Base-by-base conservation (phyloP, 2,888 invertebrate species). In the Spisula subtruncata region DNA sequence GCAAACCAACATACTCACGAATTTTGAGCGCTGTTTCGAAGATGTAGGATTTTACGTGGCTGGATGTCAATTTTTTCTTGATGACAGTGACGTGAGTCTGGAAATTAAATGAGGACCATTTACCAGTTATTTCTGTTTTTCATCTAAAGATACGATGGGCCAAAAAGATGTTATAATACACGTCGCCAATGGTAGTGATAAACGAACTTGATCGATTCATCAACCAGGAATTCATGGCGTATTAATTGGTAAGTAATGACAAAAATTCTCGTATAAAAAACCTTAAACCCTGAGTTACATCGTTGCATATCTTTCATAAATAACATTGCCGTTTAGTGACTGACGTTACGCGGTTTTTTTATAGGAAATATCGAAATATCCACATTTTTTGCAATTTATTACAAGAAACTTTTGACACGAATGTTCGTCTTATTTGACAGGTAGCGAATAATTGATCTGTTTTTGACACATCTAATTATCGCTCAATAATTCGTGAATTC, bases 231-330 rank as follows among this genome's bases (percentile, higher is more conserved):
- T 25, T 29, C 41, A n/a, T 60, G 4, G 8, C 56, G 56, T 54
- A 81, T 85, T 84, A 60, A 88, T 80, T 66, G 88, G 88, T 88
- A 88, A 85, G 88, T 12, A 80, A 81, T 84, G 83, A 81, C 81
- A 81, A n/a, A 25, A 80, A 20, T 56, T 71, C 6, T 83, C 41
- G 54, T 75, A 75, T 84, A 84, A 71, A 41, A 71, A 75, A 25
- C 66, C 14, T 66, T 48, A 35, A 75, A 35, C 35, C 35, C 18
- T 32, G 32, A 32, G 32, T 75, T 32, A 41, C 41, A 41, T 41
- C 2, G 41, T 41, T 41, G 35, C 25, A 35, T 32, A 32, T 75
- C 75, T 75, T 32, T 75, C 75, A 75, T 75, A 75, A 71, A 75
- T 35, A 75, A 75, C 75, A 75, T 32, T 75, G 29, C 16, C 16